A percentile compares a stretch with the other conserved stretches of the same genome.
phyloP scores from a whole-genome alignment of 1,140 invertebrate species.

The Zaprionus capensis region DNA sequence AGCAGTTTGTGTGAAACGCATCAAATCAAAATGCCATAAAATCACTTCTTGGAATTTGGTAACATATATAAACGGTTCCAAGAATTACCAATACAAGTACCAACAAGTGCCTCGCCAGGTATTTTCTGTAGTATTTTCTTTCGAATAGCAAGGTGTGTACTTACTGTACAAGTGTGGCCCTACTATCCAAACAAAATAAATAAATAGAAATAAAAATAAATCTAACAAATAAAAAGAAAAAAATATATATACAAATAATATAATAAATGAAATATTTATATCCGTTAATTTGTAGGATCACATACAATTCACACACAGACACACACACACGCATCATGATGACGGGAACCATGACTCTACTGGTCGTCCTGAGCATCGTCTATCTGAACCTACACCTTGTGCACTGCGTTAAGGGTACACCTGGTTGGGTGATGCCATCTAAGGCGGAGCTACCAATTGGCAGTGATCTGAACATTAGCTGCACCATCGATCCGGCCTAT shows the following conservation, averaged over 20 bases:
- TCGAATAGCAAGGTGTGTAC: conserved; percentile 63
- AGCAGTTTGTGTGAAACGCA: conserved; percentile 14
- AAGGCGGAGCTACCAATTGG: conserved; percentile 58
- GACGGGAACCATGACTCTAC: conserved; percentile 21
- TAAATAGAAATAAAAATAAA: conserved; percentile 20
- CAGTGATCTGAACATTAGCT: conserved; percentile 60
- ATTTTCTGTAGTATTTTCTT: conserved; percentile 53
- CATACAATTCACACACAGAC: neutral
- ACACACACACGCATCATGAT: neutral
- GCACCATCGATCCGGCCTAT: conserved; percentile 60
- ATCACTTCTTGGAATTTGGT: conserved; percentile 70
- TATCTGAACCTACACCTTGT: conserved; percentile 1
- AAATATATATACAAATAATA: neutral
- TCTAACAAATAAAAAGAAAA: conserved; percentile 11
- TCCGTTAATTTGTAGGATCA: neutral
- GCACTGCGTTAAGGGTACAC: conserved; percentile 26
- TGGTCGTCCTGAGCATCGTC: conserved; percentile 22
- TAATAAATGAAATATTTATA: neutral
- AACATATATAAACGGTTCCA: conserved; percentile 74
- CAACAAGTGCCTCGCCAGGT: conserved; percentile 69
- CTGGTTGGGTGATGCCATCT: conserved; percentile 56
- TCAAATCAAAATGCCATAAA: conserved; percentile 69
- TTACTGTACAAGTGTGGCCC: conserved; percentile 44
- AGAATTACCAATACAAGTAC: conserved; percentile 76
- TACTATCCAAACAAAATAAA: conserved; percentile 7